phyloP scores from a whole-genome alignment of 2,797 vertebrate genomes.

The Ceryle rudis region DNA sequence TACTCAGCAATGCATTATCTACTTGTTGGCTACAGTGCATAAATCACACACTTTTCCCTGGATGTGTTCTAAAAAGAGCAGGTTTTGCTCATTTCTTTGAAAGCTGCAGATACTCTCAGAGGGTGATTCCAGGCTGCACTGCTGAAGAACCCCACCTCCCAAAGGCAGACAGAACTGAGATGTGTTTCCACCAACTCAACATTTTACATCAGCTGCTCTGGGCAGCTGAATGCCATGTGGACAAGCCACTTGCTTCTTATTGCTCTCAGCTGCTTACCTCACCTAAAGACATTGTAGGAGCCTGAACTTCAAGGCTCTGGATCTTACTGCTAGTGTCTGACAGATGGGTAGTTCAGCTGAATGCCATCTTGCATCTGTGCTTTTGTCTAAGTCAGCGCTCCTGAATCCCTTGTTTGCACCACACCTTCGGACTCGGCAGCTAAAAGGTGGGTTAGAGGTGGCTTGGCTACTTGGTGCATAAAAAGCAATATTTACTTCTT shows the following conservation, averaged over 20 bases:
- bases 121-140: neutral
- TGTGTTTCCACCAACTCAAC: neutral
- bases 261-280: neutral
- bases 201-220: neutral
- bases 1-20: neutral
- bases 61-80: neutral
- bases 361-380: neutral
- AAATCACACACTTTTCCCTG: neutral
- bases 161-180: neutral
- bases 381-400: neutral
- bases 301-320: neutral
- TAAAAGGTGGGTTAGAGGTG: neutral
- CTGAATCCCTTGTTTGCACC: neutral
- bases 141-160: neutral
- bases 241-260: neutral
- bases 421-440: neutral
- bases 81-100: neutral
- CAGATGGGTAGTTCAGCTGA: neutral
- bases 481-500: neutral
- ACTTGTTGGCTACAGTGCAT: neutral
- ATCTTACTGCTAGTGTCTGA: neutral
- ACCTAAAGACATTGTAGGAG: neutral
- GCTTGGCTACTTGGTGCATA: neutral
- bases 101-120: neutral
- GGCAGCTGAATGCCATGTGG: neutral